Evolutionary conservation across 2,888 invertebrate genomes (phyloP).

Genomic region (Ceraclea dissimilis): DNA sequence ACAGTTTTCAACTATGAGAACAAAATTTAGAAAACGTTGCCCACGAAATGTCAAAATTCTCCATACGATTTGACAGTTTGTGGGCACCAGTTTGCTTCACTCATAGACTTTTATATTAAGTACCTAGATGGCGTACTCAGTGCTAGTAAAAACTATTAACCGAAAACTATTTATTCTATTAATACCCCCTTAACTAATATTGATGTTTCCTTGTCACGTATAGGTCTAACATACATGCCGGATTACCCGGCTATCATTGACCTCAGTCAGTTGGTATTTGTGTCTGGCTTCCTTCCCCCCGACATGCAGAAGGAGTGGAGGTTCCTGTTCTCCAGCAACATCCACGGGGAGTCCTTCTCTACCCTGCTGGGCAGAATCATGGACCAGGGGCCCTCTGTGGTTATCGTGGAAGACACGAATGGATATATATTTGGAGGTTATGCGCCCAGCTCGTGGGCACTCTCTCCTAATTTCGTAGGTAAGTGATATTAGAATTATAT

Average conservation of each 20-base stretch:
- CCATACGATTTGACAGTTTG: too few relatives aligned
- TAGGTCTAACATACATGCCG: conserved; percentile 64
- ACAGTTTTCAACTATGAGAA: too few relatives aligned
- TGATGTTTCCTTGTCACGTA: too few relatives aligned
- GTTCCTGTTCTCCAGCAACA: conserved; percentile 77
- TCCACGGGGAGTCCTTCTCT: conserved; percentile 87
- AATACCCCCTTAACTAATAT: too few relatives aligned
- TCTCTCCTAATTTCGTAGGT: conserved; percentile 72
- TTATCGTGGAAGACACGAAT: conserved; percentile 74
- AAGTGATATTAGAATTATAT: conserved; percentile 14
- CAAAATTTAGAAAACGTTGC: too few relatives aligned
- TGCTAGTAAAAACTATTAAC: too few relatives aligned
- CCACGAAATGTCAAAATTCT: too few relatives aligned
- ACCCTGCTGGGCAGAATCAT: conserved; percentile 66
- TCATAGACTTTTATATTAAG: too few relatives aligned
- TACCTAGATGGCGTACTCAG: too few relatives aligned
- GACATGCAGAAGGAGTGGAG: conserved; percentile 75
- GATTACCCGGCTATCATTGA: conserved; percentile 66
- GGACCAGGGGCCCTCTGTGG: conserved; percentile 73
- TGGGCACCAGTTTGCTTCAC: too few relatives aligned
- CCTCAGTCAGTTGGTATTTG: conserved; percentile 69
- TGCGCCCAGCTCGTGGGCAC: conserved; percentile 69
- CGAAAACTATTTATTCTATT: too few relatives aligned
- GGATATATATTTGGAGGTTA: conserved; percentile 88
- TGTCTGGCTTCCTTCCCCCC: conserved; percentile 71